Base-by-base conservation (phyloP, 1,140 invertebrate genomes). In the Drosophila eugracilis region DNA sequence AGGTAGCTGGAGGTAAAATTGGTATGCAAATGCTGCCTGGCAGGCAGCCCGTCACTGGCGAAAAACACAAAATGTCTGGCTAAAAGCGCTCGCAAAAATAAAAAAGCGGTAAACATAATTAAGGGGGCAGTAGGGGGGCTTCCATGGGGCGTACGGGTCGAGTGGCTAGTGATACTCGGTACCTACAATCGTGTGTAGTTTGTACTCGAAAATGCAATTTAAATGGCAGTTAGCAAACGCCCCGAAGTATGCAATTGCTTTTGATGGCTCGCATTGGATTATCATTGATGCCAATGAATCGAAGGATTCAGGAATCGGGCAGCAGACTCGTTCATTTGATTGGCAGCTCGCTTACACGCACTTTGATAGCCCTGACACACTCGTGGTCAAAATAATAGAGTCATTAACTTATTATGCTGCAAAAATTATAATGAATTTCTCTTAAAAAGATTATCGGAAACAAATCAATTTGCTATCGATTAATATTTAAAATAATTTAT, bases 21-120 rank as follows among this genome's bases (percentile, higher is more conserved):
- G 81, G 81, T 86, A 84, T 84, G 80, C 81, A 84, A 86, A 84
- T 84, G 71, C 55, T 45, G 55, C 15, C 55, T 58, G 59, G 24
- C 57, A 52, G 59, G 24, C 57, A 52, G 50, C 53, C 59, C 47
- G 65, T 60, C 41, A 58, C 58, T 52, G 45, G 36, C 70, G 47
- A n/a, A n/a, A n/a, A n/a, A 62, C 52, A 69, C 74, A 81, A 78
- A 81, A 83, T 79, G 65, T 72, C 65, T 70, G 66, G 60, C 57
- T 54, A 78, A 73, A 78, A 66, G 75, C 41, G 47, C 53, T 28
- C 57, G 45, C 44, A 49, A 60, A 71, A 50, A 48, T 26, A n/a
- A 39, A 65, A 76, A 66, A 67, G 62, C 57, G 42, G 60, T 45
- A 54, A 85, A 76, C 78, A 84, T 83, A 78, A 78, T 86, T 84